These are phyloP conservation scores for Agrotis ipsilon DNA, from an alignment of 2,888 invertebrate species.

Conservation along the genomic window DNA sequence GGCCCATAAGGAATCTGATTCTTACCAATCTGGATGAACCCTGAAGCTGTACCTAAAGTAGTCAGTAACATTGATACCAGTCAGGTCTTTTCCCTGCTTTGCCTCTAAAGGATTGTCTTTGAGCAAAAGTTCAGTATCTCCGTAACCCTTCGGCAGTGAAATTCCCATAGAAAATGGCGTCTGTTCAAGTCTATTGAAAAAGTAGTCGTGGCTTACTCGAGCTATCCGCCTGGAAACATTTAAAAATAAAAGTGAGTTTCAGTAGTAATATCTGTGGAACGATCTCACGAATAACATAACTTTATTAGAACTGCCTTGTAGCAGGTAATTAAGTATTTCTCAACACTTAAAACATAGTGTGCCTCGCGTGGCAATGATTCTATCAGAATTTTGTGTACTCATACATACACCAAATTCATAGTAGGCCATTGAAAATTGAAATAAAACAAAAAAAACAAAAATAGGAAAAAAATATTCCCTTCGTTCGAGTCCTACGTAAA, in stretches of 20 bases:
- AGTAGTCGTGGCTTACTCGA: conserved; percentile 95
- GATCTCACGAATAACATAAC: too few species aligned
- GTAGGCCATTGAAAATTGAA: too few species aligned
- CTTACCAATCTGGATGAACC: conserved; percentile 96
- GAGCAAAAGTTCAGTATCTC: conserved; percentile 94
- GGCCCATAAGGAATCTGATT: neutral
- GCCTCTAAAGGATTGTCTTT: conserved; percentile 95
- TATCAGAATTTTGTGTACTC: too few species aligned
- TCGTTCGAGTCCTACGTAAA: too few species aligned
- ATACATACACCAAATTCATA: too few species aligned
- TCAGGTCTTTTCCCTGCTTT: conserved; percentile 92
- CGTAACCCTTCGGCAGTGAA: conserved; percentile 95
- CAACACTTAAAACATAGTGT: too few species aligned
- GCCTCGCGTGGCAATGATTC: too few species aligned
- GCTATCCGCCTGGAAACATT: conserved; percentile 92
- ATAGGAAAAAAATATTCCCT: too few species aligned
- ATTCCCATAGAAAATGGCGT: conserved; percentile 97
- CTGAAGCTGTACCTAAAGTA: conserved; percentile 95
- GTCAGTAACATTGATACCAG: conserved; percentile 93
- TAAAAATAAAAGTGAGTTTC: conserved; percentile 1
- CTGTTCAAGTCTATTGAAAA: conserved; percentile 94
- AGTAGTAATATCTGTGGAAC: neutral
- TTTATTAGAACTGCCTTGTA: too few species aligned
- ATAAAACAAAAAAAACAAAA: too few species aligned
- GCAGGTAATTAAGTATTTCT: too few species aligned